phyloP scores from a whole-genome alignment of 1,140 invertebrate species.

The Arctopsyche grandis region DNA sequence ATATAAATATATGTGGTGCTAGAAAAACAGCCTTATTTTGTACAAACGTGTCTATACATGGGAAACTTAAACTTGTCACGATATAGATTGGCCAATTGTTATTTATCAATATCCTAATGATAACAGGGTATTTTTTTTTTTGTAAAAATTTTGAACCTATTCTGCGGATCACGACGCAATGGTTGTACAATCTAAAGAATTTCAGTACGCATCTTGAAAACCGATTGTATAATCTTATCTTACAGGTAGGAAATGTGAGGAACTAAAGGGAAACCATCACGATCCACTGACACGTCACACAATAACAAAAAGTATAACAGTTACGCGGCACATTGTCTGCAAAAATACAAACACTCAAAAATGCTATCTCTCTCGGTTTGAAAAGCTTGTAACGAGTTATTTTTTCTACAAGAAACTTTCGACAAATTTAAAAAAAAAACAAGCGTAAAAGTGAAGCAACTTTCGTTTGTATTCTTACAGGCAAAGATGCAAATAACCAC shows the following conservation, averaged over 20 bases:
- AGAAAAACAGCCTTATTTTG: conserved; percentile 67
- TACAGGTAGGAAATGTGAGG: conserved; percentile 53
- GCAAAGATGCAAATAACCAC: conserved; percentile 24
- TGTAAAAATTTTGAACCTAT: conserved; percentile 56
- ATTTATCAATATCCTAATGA: conserved; percentile 29
- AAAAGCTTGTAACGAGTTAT: background rate
- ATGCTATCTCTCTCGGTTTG: background rate
- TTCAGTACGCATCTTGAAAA: conserved; percentile 51
- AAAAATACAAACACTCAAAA: conserved; percentile 15
- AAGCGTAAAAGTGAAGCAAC: background rate
- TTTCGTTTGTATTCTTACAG: conserved; percentile 11
- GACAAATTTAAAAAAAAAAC: background rate
- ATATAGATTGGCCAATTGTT: conserved; percentile 51
- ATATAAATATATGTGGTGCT: conserved; percentile 59
- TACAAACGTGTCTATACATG: conserved; percentile 16
- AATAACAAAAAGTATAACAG: conserved; percentile 42
- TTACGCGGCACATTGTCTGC: conserved; percentile 5
- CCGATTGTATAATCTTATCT: conserved; percentile 51
- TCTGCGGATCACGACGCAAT: conserved; percentile 50
- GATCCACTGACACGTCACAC: conserved; percentile 54
- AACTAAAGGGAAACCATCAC: conserved; percentile 54
- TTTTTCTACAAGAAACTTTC: background rate
- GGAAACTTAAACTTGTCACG: conserved; percentile 34
- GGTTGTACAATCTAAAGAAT: conserved; percentile 5
- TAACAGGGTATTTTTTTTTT: conserved; percentile 37